Base-by-base conservation (phyloP, 2,797 vertebrate species). In the Linurgus olivaceus region DNA sequence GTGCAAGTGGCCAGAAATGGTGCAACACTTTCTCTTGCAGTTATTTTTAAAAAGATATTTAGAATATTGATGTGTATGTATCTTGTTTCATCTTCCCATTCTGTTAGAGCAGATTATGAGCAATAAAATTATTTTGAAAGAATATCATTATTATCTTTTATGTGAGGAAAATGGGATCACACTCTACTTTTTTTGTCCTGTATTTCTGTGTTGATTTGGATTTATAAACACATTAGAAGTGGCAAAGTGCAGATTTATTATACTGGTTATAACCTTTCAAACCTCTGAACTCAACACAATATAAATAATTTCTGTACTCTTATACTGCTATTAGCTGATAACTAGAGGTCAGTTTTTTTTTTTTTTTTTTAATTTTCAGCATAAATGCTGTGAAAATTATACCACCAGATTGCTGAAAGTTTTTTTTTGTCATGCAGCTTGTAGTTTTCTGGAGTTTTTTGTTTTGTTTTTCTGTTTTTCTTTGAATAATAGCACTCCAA, bases 371-470 rank as follows among this genome's bases (percentile, higher is more conserved):
- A 35, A 9, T 45, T 87, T 84, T 66, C 38, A 54, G 54, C 42
- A 2, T n/a, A 63, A 68, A 3, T 24, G 3, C 65, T 75, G 6
- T 86, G 11, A 45, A 23, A 55, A 35, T 62, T 59, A 35, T 62
- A 35, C 20, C 10, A 17, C 3, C 10, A 4, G 26, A 48, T 37
- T 81, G 33, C 7, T 3, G 5, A 5, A 45, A 38, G 8, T 50
- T 51, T 82, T 51, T 82, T 82, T 21, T 59, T 83, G 9, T 74
- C 29, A 6, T 63, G 2, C 29, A 11, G 19, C 18, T 40, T 40
- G 6, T 11, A 3, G 0, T 2, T 21, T 33, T 25, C 23, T 4
- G 8, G 10, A 5, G 9, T 3, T 9, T 10, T 33, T 33, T 42
- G 17, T 42, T 42, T 55, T 24, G 2, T 23, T 33, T 16, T 7